Evolutionary conservation across 2,797 vertebrate species (phyloP).

Genomic region (Decapterus maruadsi): DNA sequence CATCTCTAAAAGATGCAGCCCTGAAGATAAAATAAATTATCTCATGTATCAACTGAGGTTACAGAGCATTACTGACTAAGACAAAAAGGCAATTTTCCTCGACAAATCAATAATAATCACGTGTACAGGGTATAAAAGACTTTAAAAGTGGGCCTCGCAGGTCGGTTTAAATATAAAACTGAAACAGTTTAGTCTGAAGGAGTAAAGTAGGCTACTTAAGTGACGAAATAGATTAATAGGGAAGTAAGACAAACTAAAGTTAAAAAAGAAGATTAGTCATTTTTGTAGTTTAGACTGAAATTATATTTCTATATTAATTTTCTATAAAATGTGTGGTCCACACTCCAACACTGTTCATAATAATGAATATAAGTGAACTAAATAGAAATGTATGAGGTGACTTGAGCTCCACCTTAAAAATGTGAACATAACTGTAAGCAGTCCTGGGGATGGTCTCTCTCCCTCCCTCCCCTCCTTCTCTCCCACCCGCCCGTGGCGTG

Average conservation of each 20-base stretch:
- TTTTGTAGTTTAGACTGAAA: no score
- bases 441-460: slow-evolving; percentile 12
- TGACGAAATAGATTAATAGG: no score
- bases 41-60: not conserved
- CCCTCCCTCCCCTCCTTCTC: not conserved
- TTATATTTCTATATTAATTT: no score
- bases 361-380: not conserved
- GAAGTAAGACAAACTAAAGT: not conserved
- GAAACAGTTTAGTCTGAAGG: not conserved
- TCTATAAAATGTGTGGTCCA: not conserved
- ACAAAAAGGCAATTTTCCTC: not conserved
- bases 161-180: not conserved
- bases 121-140: not conserved
- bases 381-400: not conserved
- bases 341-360: not conserved
- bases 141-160: not conserved
- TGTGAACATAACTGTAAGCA: slow-evolving; percentile 3
- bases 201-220: no score
- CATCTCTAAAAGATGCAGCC: not conserved
- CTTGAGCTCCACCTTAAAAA: slow-evolving; percentile 76
- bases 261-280: not conserved
- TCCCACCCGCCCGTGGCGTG: slow-evolving; percentile 6
- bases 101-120: not conserved
- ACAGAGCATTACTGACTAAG: no score
- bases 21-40: not conserved